Percentiles rank a stretch among this genome's conserved stretches.
phyloP scores from a whole-genome alignment of 2,888 invertebrate species.

The Unio delphinus region DNA sequence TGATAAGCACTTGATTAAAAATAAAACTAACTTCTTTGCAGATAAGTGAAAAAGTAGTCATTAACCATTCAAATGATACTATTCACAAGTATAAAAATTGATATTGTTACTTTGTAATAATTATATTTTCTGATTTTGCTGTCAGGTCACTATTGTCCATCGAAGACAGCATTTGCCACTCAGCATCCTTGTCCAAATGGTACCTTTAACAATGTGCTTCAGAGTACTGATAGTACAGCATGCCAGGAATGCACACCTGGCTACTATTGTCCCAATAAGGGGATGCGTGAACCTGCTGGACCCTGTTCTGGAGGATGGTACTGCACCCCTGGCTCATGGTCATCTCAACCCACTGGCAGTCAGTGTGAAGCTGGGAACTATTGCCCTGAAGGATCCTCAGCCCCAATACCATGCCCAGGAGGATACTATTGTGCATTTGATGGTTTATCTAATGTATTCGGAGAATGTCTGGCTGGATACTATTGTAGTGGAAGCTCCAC shows the following conservation, averaged over 20 bases:
- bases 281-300: conserved; percentile 54
- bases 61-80: too few species aligned
- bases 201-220: conserved; percentile 60
- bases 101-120: not conserved
- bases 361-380: conserved; percentile 63
- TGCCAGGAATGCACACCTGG: conserved; percentile 65
- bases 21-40: too few species aligned
- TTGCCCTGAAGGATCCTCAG: conserved; percentile 62
- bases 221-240: conserved; percentile 36
- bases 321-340: conserved; percentile 63
- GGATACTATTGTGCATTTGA: conserved; percentile 62
- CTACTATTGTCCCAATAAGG: conserved; percentile 60
- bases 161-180: conserved; percentile 53
- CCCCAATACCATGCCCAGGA: conserved; percentile 55
- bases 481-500: conserved; percentile 63
- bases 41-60: too few species aligned
- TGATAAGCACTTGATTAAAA: too few species aligned
- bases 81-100: not conserved
- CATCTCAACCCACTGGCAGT: conserved; percentile 59
- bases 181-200: conserved; percentile 65
- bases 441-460: conserved; percentile 54
- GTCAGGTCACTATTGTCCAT: conserved; percentile 61
- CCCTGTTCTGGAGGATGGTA: conserved; percentile 67
- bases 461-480: conserved; percentile 62
- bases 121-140: conserved; percentile 8